Evolutionary conservation across 2,888 invertebrate genomes (phyloP).

Genomic region (Ceramica pisi): DNA sequence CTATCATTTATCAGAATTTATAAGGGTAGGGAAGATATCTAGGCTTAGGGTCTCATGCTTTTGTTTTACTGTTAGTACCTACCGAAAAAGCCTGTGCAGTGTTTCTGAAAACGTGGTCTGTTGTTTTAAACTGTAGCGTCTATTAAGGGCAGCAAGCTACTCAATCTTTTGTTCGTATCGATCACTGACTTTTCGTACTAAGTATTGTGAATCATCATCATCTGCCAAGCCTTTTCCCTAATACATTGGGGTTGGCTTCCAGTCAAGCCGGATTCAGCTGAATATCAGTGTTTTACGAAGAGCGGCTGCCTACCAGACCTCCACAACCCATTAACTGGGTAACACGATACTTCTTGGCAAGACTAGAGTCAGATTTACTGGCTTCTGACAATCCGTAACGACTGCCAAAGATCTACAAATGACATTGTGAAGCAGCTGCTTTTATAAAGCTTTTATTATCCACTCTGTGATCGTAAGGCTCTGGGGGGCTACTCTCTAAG

Average conservation of each 20-base stretch:
- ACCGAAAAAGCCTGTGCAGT: background rate
- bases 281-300: too few species aligned
- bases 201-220: too few species aligned
- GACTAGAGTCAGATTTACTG: too few species aligned
- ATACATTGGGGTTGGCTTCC: too few species aligned
- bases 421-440: background rate
- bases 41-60: slow-evolving; percentile 15
- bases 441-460: background rate
- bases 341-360: too few species aligned
- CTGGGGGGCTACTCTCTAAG: too few species aligned
- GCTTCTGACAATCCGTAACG: too few species aligned
- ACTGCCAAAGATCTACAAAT: too few species aligned
- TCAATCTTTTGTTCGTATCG: background rate
- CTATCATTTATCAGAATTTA: slow-evolving; percentile 71
- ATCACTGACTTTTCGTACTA: background rate
- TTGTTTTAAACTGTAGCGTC: slow-evolving; percentile 1
- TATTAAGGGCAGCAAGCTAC: background rate
- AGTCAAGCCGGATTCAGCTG: too few species aligned
- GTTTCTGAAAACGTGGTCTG: background rate
- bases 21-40: slow-evolving; percentile 47
- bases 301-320: too few species aligned
- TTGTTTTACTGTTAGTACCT: slow-evolving; percentile 20
- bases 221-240: too few species aligned
- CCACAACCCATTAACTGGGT: too few species aligned
- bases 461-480: background rate